Evolutionary conservation across 2,113 vertebrate species (phyloP), one percentile per base, ranked within the genome.

Genomic region (Ictalurus punctatus): DNA sequence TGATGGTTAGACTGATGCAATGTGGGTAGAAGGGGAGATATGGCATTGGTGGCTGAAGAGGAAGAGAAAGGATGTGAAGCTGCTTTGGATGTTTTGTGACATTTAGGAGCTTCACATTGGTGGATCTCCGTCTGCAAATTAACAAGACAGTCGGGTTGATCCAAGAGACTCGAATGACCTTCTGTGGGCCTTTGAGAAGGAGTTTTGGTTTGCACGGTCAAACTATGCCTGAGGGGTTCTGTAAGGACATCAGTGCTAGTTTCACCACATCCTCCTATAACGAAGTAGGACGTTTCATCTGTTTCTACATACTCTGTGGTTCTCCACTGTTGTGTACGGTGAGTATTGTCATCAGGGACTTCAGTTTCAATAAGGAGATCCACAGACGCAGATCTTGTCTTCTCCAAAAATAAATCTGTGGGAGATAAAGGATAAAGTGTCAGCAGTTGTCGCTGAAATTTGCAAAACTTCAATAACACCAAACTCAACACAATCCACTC

Each of bases 321-420:
- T 91, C 71, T 88, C 19, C 87, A 86, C 83, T 82, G 80, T 25
- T 90, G 87, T 84, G 92, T 92, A 76, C 89, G 90, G 56, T 89
- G 89, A 40, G 91, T 52, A 44, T 84, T 87, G 58, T 87, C n/a
- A 0, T 90, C 91, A 80, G 89, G 87, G 67, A 91, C 34, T 84
- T 89, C 61, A 8, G 93, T 94, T 90, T 95, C 89, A 23, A 94
- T 92, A 74, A 95, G 87, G 88, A 94, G 90, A 84, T 96, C 94
- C 88, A 94, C 91, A 74, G 95, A 96, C 56, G 93, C 93, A 93
- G 94, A 95, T 81, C 93, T 94, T 37, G 92, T 93, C 83, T 92
- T 93, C 86, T 93, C 89, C 86, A 93, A 87, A 67, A 87, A 91
- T 34, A 23, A 86, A 92, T 94, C 96, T 96, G 94, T 91, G 56